Conservation (phyloP, 2,888 invertebrate species). For the Syritta pipiens region DNA sequence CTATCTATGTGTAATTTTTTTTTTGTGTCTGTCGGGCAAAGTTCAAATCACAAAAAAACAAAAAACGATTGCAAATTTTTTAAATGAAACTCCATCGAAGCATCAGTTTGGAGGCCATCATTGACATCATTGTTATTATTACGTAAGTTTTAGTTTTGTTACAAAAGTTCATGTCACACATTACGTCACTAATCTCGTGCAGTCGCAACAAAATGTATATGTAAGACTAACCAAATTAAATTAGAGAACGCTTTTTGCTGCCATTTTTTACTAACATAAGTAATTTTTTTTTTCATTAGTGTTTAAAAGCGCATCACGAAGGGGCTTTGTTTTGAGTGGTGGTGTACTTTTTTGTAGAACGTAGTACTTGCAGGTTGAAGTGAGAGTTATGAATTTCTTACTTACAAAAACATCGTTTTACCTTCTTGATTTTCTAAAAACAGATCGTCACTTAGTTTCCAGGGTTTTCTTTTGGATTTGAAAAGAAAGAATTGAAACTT, state of each 20-base stretch:
- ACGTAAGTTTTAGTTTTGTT: constrained; percentile 68
- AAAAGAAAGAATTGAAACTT: no score
- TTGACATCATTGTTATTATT: constrained; percentile 67
- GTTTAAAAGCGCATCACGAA: no score
- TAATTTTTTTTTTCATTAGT: no score
- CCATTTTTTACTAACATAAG: no score
- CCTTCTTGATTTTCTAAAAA: no score
- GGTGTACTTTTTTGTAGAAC: no score
- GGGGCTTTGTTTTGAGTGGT: no score
- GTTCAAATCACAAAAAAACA: constrained; percentile 8
- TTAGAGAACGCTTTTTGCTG: not conserved
- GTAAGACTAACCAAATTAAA: constrained; percentile 1
- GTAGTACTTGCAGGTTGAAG: no score
- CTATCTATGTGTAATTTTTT: constrained; percentile 48
- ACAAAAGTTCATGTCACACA: constrained; percentile 39
- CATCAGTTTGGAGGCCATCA: constrained; percentile 68
- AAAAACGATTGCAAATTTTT: constrained; percentile 7
- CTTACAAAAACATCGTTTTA: no score
- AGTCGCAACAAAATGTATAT: constrained; percentile 19
- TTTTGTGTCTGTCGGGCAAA: constrained; percentile 24
- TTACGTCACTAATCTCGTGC: not conserved
- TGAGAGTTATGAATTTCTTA: no score
- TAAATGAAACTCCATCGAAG: constrained; percentile 63
- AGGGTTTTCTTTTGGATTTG: no score
- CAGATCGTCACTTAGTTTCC: no score